These are phyloP conservation scores for Monarcha castaneiventris DNA, from an alignment of 2,113 vertebrate species.

Conservation along the genomic window DNA sequence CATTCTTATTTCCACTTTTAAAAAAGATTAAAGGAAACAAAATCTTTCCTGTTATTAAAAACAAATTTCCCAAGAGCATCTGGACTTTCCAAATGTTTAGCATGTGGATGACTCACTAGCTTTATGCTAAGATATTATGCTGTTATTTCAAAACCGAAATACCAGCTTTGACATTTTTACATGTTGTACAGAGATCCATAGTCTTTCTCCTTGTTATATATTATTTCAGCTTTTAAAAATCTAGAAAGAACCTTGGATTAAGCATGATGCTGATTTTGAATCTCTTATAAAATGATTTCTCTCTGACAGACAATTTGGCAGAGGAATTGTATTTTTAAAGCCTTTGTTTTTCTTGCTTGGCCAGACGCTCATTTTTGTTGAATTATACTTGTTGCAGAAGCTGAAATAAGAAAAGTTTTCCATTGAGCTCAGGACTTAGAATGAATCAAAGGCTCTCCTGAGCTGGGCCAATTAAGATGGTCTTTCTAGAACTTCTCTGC, in stretches of 20 bases:
- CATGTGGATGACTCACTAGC: constrained; percentile 36
- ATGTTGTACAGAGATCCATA: background rate
- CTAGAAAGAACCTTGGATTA: background rate
- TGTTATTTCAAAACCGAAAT: constrained; percentile 46
- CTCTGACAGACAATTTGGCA: background rate
- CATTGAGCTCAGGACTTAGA: background rate
- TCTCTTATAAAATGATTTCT: background rate
- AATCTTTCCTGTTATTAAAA: constrained; percentile 47
- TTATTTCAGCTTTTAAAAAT: constrained; percentile 12
- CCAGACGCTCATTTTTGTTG: background rate
- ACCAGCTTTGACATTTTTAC: constrained; percentile 46
- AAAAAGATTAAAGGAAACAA: background rate
- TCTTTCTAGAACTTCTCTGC: background rate
- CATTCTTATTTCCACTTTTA: background rate
- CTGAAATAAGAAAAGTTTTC: background rate
- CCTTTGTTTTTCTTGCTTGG: background rate
- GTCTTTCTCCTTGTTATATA: constrained; percentile 8
- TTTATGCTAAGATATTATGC: constrained; percentile 43
- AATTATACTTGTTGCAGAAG: background rate
- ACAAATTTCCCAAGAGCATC: constrained; percentile 11
- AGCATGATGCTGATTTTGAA: background rate
- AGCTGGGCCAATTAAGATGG: background rate
- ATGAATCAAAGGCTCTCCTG: background rate
- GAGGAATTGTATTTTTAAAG: background rate
- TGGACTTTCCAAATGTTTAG: constrained; percentile 49